Percentiles rank a stretch among this genome's conserved stretches.
Evolutionary conservation across 2,888 invertebrate species (phyloP).

Genomic region (Callosobruchus maculatus): DNA sequence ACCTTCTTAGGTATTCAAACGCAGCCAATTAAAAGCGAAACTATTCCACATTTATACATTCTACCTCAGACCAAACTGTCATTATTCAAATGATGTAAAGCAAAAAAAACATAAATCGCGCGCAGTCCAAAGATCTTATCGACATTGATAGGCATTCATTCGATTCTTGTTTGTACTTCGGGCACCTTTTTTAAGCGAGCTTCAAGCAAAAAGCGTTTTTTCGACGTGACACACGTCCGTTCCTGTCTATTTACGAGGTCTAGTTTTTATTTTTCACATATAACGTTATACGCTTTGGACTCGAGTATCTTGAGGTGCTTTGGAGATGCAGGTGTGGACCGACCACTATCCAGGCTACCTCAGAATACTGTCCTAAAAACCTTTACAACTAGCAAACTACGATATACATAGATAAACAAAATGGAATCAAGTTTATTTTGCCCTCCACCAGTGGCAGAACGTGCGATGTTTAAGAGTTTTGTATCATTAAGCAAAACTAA

Average conservation of each 20-base stretch:
- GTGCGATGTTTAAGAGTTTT: no score
- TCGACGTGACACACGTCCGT: not conserved
- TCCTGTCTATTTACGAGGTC: not conserved
- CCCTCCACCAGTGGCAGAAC: no score
- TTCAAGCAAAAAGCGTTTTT: not conserved
- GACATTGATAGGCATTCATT: not conserved
- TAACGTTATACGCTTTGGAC: not conserved
- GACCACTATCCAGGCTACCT: no score
- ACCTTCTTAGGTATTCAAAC: not conserved
- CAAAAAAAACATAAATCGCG: not conserved
- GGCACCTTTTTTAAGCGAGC: not conserved
- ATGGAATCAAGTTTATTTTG: no score
- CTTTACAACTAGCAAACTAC: no score
- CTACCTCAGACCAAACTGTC: not conserved
- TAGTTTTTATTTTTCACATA: not conserved
- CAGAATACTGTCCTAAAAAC: no score
- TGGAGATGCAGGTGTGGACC: not conserved
- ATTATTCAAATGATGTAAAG: not conserved
- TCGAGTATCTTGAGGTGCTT: not conserved
- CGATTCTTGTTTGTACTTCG: not conserved
- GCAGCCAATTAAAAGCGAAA: not conserved
- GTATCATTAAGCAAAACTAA: no score
- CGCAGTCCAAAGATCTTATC: not conserved
- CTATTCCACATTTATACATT: not conserved
- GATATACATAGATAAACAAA: no score